These are phyloP conservation scores for Syrista parreyssii DNA, from an alignment of 2,888 invertebrate genomes.

Conservation along the genomic window DNA sequence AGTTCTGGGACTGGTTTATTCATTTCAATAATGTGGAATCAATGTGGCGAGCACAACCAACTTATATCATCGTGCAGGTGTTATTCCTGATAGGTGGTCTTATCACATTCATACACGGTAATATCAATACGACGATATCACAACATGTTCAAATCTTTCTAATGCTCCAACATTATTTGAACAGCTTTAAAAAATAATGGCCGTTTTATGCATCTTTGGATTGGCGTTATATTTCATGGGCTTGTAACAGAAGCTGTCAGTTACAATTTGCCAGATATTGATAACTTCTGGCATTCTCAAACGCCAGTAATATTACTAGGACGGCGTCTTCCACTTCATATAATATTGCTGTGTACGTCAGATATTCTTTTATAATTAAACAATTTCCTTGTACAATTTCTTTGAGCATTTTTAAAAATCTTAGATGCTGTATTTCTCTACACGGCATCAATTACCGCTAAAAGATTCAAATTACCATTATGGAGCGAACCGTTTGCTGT, in stretches of 20 bases:
- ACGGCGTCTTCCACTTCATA: constrained; percentile 78
- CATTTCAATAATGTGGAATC: constrained; percentile 68
- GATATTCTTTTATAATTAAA: constrained; percentile 5
- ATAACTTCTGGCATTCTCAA: constrained; percentile 89
- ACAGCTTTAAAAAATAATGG: constrained; percentile 78
- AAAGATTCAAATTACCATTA: constrained; percentile 69
- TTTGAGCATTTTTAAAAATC: constrained; percentile 32
- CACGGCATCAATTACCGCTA: constrained; percentile 71
- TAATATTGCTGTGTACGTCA: constrained; percentile 77
- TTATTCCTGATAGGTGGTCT: constrained; percentile 73
- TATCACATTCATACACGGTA: constrained; percentile 78
- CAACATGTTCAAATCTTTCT: background rate
- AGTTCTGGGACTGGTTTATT: constrained; percentile 75
- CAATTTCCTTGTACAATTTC: background rate
- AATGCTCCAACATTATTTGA: background rate
- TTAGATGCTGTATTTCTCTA: constrained; percentile 74
- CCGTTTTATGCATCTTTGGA: constrained; percentile 80
- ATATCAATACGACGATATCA: constrained; percentile 31
- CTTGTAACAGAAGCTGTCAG: constrained; percentile 78
- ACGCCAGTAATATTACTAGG: constrained; percentile 79
- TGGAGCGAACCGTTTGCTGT: constrained; percentile 76
- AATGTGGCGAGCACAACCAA: constrained; percentile 75
- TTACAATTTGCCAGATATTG: constrained; percentile 78
- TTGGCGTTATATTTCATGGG: constrained; percentile 79
- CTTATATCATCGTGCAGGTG: constrained; percentile 74